Evolutionary conservation across 2,113 vertebrate genomes (phyloP).

Genomic region (Heteronetta atricapilla): DNA sequence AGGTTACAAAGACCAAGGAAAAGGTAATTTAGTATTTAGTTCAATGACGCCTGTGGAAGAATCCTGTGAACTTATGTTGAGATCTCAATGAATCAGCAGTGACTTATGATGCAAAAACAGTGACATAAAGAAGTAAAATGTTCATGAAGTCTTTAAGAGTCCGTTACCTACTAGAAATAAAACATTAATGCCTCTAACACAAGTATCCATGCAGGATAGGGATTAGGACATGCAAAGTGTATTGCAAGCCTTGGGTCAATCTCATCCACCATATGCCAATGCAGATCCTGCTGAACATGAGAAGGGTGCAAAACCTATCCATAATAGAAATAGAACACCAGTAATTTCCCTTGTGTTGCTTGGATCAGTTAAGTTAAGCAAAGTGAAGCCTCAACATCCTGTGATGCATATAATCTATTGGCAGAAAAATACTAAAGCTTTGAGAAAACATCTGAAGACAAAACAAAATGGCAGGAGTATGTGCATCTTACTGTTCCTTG

Average conservation of each 20-base stretch:
- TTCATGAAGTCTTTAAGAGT: constrained; percentile 6
- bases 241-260: neutral
- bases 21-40: constrained; percentile 42
- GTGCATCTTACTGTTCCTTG: neutral
- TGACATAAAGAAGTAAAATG: neutral
- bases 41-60: neutral
- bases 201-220: neutral
- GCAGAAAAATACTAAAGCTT: neutral
- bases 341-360: neutral
- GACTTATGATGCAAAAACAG: neutral
- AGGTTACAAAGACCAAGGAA: constrained; percentile 24
- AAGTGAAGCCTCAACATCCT: neutral
- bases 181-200: neutral
- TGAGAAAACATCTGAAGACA: neutral
- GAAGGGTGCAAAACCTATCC: neutral
- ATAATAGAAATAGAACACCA: neutral
- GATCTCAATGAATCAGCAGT: constrained; percentile 10
- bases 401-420: neutral
- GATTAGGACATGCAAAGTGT: neutral
- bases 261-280: neutral
- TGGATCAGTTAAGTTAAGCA: neutral
- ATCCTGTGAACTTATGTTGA: neutral
- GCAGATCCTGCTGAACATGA: neutral
- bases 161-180: constrained; percentile 16
- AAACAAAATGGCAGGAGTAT: neutral